Percentiles rank a stretch among this genome's conserved stretches.
Conservation (phyloP, 2,797 vertebrate genomes). For the Anguilla megastoma region DNA sequence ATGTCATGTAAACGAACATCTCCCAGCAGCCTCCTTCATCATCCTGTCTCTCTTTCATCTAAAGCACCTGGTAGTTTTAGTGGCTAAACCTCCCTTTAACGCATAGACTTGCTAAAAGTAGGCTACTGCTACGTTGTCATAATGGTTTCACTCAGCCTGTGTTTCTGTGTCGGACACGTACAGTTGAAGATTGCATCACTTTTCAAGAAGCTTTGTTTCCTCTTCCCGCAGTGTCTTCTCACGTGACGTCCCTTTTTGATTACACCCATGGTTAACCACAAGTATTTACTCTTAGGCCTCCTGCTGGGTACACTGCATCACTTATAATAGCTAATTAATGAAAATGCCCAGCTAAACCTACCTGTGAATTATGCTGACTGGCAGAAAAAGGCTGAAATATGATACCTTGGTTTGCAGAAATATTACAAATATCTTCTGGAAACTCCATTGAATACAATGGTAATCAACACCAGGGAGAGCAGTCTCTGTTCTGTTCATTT, state of each 20-base stretch:
- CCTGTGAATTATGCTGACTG: constrained; percentile 37
- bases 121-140: neutral
- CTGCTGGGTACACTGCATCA: constrained; percentile 29
- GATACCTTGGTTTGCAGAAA: constrained; percentile 24
- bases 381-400: constrained; percentile 19
- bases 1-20: neutral
- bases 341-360: constrained; percentile 36
- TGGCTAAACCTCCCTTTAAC: neutral
- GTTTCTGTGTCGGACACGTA: neutral
- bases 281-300: constrained; percentile 38
- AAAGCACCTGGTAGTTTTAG: neutral
- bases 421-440: constrained; percentile 18
- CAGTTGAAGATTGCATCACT: constrained; percentile 18
- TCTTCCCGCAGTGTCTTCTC: constrained; percentile 22
- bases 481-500: neutral
- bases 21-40: neutral
- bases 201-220: constrained; percentile 19
- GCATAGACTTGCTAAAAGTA: neutral
- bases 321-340: constrained; percentile 39
- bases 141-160: neutral
- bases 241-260: constrained; percentile 34
- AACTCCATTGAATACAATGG: constrained; percentile 1
- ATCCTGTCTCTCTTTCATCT: neutral
- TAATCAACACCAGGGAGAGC: neutral
- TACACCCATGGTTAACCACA: constrained; percentile 39